Conservation (phyloP, 2,797 vertebrate genomes). For the Allobates femoralis region DNA sequence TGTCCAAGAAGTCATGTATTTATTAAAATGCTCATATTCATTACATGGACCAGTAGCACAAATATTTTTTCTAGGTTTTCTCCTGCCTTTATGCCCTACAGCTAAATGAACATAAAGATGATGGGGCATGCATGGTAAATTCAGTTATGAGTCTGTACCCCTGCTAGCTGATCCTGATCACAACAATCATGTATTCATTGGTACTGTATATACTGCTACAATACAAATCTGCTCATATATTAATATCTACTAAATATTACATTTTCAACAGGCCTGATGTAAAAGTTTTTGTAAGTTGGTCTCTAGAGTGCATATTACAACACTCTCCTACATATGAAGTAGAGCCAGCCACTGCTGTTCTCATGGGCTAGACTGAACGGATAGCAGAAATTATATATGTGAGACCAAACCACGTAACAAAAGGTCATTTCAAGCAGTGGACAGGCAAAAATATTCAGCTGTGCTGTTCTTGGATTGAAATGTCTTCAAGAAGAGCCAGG, state of each 20-base stretch:
- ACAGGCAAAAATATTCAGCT: conserved; percentile 38
- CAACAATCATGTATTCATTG: not conserved
- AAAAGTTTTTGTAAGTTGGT: conserved; percentile 17
- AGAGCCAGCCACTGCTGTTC: conserved; percentile 1
- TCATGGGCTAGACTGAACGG: conserved; percentile 1
- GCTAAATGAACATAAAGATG: not conserved
- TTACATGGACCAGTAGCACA: not conserved
- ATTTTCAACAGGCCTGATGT: not conserved
- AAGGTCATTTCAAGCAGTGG: conserved; percentile 53
- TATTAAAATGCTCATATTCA: not conserved
- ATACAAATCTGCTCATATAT: not conserved
- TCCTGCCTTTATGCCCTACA: not conserved
- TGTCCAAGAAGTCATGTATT: no score
- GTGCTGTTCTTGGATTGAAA: conserved; percentile 46
- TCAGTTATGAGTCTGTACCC: not conserved
- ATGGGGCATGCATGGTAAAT: not conserved
- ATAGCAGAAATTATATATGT: conserved; percentile 32
- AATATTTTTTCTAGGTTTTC: not conserved
- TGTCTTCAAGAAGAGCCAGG: conserved; percentile 16
- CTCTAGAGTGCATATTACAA: conserved; percentile 14
- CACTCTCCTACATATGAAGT: not conserved
- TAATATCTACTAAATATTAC: not conserved
- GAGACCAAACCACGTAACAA: conserved; percentile 20
- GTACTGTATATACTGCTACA: not conserved
- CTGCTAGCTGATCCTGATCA: not conserved